phyloP scores from a whole-genome alignment of 1,140 invertebrate genomes.

The Bathynomus jamesi region DNA sequence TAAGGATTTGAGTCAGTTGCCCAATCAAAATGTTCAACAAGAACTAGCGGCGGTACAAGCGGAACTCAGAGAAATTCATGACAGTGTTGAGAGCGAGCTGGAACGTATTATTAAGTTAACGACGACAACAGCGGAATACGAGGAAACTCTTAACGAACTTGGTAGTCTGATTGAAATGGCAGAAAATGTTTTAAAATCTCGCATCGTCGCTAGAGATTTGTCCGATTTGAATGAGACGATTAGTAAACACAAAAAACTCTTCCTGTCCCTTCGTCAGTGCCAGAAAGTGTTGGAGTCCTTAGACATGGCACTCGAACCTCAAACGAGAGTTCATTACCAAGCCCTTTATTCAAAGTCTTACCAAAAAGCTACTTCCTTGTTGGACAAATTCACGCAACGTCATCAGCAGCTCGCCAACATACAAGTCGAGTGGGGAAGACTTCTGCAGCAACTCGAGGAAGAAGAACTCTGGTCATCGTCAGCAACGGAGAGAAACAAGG shows the following conservation, averaged over 20 bases:
- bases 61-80: conserved; percentile 28
- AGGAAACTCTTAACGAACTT: conserved; percentile 74
- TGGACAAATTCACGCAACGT: conserved; percentile 66
- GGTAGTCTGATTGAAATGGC: conserved; percentile 72
- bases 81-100: conserved; percentile 55
- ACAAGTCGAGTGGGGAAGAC: conserved; percentile 63
- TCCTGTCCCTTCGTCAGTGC: conserved; percentile 76
- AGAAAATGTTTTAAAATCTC: conserved; percentile 63
- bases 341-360: conserved; percentile 67
- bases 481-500: conserved; percentile 68
- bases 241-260: conserved; percentile 79
- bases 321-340: conserved; percentile 63
- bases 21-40: conserved; percentile 11
- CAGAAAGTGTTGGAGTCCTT: conserved; percentile 68
- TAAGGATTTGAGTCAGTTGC: conserved; percentile 8
- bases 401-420: conserved; percentile 72
- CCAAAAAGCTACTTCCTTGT: conserved; percentile 58
- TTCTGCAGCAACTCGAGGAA: conserved; percentile 66
- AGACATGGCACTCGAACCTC: conserved; percentile 68
- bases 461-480: conserved; percentile 71
- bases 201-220: conserved; percentile 61
- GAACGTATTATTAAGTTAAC: conserved; percentile 63
- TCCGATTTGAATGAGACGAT: conserved; percentile 75
- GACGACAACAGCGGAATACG: conserved; percentile 70
- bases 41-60: conserved; percentile 26